Base-by-base conservation (phyloP, 2,888 invertebrate species). In the Nephrotoma guestfalica region DNA sequence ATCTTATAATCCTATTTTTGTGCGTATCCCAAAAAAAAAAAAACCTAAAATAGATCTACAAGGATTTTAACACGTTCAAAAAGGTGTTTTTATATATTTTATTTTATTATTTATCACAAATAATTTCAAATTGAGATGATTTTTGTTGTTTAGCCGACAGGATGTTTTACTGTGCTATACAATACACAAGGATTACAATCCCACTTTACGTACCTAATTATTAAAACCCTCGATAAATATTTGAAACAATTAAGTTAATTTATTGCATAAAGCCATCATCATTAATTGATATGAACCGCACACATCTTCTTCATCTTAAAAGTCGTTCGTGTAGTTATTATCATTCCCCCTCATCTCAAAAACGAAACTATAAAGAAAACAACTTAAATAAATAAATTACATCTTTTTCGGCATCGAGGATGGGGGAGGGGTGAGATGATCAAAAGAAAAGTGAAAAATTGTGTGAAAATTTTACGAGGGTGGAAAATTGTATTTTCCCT, bases 1-100 rank as follows among this genome's bases (percentile, higher is more conserved):
- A 18, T 85, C 85, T 1, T 85, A 85, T 43, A 85, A 85, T 85
- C 85, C 43, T 85, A 43, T 43, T 13, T 83, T 83, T 83, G 30
- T 83, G 83, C 47, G 5, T 3, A 51, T 51, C 47, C 13, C n/a
- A 51, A n/a, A 51, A 13, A 47, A 13, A 83, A 83, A 83, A 0
- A 13, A 40, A 13, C 30, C 30, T 30, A 30, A 30, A 30, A 30
- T 30, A 30, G 30, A 30, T 30, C 30, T n/a, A 15, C 42, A 43
- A 45, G 85, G 85, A 85, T 85, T 85, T 85, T 45, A 18, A 85
- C 85, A 85, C 85, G 85, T 85, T 43, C 43, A 11, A 71, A 71
- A 51, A 71, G 71, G 71, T 71, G 71, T 71, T 71, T 71, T 71
- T 30, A n/a, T n/a, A n/a, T n/a, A n/a, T n/a, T n/a, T n/a, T n/a